Evolutionary conservation across 2,888 invertebrate genomes (phyloP).

Genomic region (Venustoraphidia nigricollis): DNA sequence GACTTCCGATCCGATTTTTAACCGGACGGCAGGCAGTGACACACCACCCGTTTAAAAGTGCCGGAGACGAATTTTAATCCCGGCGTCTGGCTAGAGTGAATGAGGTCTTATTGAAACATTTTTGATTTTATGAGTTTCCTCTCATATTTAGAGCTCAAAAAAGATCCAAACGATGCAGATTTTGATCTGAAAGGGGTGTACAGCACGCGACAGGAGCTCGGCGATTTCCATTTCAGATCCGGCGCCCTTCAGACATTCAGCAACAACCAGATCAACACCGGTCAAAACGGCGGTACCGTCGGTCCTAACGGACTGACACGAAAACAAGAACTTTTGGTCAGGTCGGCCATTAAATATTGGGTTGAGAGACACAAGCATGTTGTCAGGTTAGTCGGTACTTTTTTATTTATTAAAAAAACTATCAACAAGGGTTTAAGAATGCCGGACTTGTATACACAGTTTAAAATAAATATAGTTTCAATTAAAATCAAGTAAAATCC

Average conservation of each 20-base stretch:
- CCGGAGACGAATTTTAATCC: too few relatives aligned
- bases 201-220: slow-evolving; percentile 62
- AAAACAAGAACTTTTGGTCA: slow-evolving; percentile 70
- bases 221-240: slow-evolving; percentile 47
- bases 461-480: too few relatives aligned
- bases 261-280: slow-evolving; percentile 13
- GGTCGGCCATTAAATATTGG: slow-evolving; percentile 82
- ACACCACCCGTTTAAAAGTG: too few relatives aligned
- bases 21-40: too few relatives aligned
- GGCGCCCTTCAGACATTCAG: slow-evolving; percentile 51
- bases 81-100: too few relatives aligned
- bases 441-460: too few relatives aligned
- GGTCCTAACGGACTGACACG: slow-evolving; percentile 69
- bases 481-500: too few relatives aligned
- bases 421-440: too few relatives aligned
- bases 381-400: slow-evolving; percentile 45
- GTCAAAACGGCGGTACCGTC: slow-evolving; percentile 28
- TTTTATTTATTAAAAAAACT: neutral
- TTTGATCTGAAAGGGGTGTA: slow-evolving; percentile 60
- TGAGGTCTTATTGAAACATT: too few relatives aligned
- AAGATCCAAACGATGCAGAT: slow-evolving; percentile 31
- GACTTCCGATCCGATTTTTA: too few relatives aligned
- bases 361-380: slow-evolving; percentile 80
- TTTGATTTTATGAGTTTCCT: neutral
- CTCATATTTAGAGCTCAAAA: slow-evolving; percentile 22